phyloP scores from a whole-genome alignment of 2,888 invertebrate genomes.

The Drosophila diplacantha region DNA sequence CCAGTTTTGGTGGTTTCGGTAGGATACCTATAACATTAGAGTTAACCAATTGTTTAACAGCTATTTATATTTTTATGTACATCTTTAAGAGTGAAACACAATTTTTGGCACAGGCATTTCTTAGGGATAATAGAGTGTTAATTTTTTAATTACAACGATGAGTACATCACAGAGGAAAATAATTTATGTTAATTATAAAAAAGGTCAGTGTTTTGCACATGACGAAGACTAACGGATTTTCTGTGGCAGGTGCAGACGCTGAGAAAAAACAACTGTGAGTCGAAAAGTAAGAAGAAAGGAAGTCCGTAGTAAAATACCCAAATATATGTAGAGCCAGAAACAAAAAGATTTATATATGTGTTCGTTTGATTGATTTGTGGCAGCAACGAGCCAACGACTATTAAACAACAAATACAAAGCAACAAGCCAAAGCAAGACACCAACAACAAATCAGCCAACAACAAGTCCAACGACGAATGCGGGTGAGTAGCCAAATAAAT shows the following conservation, averaged over 20 bases:
- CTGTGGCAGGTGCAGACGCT: conserved; percentile 8
- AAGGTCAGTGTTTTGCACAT: conserved; percentile 7
- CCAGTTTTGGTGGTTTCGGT: too few relatives aligned
- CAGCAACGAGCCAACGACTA: conserved; percentile 23
- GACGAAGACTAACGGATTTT: conserved; percentile 11
- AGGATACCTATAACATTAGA: neutral
- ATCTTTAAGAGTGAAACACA: neutral
- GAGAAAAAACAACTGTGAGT: conserved; percentile 4
- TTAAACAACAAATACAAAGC: conserved; percentile 20
- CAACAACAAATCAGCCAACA: conserved; percentile 17
- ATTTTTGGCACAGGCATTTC: neutral
- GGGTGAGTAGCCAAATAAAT: conserved; percentile 59
- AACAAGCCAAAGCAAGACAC: conserved; percentile 8
- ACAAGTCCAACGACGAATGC: conserved; percentile 29
- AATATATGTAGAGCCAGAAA: conserved; percentile 13
- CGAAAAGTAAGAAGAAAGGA: conserved; percentile 18
- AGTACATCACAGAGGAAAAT: neutral
- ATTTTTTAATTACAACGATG: neutral
- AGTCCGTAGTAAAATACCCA: conserved; percentile 10
- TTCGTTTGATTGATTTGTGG: conserved; percentile 62
- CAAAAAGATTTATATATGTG: conserved; percentile 19
- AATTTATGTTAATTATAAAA: conserved; percentile 11
- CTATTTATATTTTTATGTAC: too few relatives aligned
- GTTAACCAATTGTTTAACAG: too few relatives aligned
- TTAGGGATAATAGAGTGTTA: neutral